Evolutionary conservation across 1,140 invertebrate species (phyloP).

Genomic region (Drosophila rhopaloa): DNA sequence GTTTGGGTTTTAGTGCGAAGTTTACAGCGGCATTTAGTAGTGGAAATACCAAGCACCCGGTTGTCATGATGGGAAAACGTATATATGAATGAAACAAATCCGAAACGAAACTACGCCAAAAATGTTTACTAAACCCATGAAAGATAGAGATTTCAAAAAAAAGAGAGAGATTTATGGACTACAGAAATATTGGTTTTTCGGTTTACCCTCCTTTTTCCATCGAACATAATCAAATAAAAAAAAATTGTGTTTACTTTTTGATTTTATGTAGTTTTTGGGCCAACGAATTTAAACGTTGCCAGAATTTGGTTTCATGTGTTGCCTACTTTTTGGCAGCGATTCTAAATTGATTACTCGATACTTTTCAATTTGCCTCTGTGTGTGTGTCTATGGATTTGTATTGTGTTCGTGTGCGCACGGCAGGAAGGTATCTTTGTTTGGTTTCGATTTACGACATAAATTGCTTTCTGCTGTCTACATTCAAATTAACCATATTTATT

Average conservation of each 20-base stretch:
- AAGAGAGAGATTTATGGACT: slow-evolving; percentile 34
- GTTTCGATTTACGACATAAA: slow-evolving; percentile 30
- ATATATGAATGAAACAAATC: slow-evolving; percentile 41
- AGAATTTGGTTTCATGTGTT: slow-evolving; percentile 12
- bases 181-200: slow-evolving; percentile 19
- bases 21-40: slow-evolving; percentile 79
- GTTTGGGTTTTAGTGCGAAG: slow-evolving; percentile 76
- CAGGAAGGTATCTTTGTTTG: slow-evolving; percentile 68
- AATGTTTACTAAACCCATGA: slow-evolving; percentile 46
- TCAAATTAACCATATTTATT: slow-evolving; percentile 25
- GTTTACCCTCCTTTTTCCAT: slow-evolving; percentile 13
- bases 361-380: slow-evolving; percentile 13
- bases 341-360: slow-evolving; percentile 18
- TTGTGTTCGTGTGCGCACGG: slow-evolving; percentile 59
- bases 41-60: slow-evolving; percentile 77
- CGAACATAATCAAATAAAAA: slow-evolving; percentile 15
- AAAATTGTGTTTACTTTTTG: background rate
- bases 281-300: slow-evolving; percentile 6
- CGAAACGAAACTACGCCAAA: slow-evolving; percentile 30
- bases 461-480: slow-evolving; percentile 21
- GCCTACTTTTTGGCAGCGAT: slow-evolving; percentile 54
- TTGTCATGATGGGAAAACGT: slow-evolving; percentile 52
- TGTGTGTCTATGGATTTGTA: background rate
- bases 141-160: slow-evolving; percentile 25
- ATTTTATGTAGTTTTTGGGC: slow-evolving; percentile 8